Evolutionary conservation across 2,113 vertebrate species (phyloP), one percentile per base, ranked within the genome.

Genomic region (Callipepla squamata): DNA sequence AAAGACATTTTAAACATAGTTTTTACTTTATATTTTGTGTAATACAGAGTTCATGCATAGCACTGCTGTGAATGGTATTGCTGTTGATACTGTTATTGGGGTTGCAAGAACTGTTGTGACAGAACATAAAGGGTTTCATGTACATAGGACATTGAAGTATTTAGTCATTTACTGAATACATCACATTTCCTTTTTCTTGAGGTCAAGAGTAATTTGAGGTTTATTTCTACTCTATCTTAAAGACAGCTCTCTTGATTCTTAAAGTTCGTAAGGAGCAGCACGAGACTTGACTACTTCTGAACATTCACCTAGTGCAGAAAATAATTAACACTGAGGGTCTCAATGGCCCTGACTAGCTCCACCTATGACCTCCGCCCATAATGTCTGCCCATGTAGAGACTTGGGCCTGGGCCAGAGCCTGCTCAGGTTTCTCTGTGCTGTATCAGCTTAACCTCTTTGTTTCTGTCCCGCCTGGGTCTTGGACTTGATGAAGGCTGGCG

Each of bases 391-490:
- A 0, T 6, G 28, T 10, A 1, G 51, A 12, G 8, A 15, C 19
- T 25, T 26, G 25, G 38, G 38, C 22, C 61, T n/a, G 20, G 40
- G 34, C 59, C 40, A 36, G 28, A 26, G 32, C 26, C 67, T 70
- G 6, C 5, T 4, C 17, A 16, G 47, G 8, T 20, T 13, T 9
- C 4, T 0, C 3, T 4, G 9, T 22, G 7, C 3, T 2, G 4
- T 4, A 2, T 5, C 36, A 63, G 61, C 17, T 63, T 28, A 53
- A 13, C 18, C 5, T 19, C 38, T 6, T 21, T 30, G 25, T 8
- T 20, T 42, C 47, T 32, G 59, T 3, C 30, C 19, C 0, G 0
- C 26, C 4, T 2, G 2, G 19, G 19, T 17, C 0, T 14, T 1
- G 16, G 7, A 2, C 51, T 17, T 67, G 50, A 32, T 21, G 11